Evolutionary conservation across 2,113 vertebrate species (phyloP).

Genomic region (Eulacestoma nigropectus): DNA sequence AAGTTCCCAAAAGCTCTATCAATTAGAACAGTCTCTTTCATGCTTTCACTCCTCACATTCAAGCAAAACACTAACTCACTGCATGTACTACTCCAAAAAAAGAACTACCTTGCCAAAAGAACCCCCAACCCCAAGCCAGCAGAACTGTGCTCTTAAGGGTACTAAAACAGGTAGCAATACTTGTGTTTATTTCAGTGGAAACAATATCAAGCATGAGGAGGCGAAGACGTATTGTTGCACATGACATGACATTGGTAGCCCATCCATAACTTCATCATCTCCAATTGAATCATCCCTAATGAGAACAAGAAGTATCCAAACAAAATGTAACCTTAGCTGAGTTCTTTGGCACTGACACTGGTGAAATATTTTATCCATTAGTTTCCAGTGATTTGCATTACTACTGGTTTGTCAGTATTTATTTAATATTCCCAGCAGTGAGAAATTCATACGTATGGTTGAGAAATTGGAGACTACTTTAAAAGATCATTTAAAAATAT

Average conservation of each 20-base stretch:
- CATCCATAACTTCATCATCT: background rate
- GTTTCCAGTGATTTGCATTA: background rate
- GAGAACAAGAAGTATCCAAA: background rate
- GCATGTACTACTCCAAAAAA: background rate
- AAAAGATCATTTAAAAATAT: background rate
- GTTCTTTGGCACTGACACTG: background rate
- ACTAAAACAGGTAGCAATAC: background rate
- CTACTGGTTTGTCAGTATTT: background rate
- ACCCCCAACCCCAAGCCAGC: background rate
- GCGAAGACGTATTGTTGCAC: background rate
- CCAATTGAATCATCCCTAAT: background rate
- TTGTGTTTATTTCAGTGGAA: background rate
- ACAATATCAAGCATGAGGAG: background rate
- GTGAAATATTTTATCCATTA: background rate
- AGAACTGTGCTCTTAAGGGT: background rate
- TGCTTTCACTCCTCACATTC: background rate
- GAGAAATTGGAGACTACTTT: background rate
- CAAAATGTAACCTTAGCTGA: background rate
- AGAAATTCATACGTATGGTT: background rate
- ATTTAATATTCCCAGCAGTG: background rate
- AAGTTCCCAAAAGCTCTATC: conserved; percentile 16
- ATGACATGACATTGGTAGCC: background rate
- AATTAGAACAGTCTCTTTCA: conserved; percentile 12
- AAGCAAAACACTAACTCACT: background rate
- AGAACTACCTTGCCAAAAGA: background rate